Conservation (phyloP, 1,140 invertebrate species). For the Drosophila pandora region DNA sequence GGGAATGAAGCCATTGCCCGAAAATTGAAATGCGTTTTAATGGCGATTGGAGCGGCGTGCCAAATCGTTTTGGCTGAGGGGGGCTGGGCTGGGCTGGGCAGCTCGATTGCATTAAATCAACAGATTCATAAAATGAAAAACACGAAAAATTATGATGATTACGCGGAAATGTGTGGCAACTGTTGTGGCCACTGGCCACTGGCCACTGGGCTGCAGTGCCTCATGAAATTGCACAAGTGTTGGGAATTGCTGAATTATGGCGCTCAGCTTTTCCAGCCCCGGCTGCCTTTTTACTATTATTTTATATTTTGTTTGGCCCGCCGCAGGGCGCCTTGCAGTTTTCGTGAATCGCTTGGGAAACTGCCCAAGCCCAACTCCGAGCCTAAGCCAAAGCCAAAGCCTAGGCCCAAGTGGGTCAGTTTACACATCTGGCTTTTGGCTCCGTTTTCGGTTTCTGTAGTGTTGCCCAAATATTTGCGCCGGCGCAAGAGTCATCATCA, state of each 20-base stretch:
- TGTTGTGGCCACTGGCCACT: slow-evolving; percentile 22
- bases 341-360: slow-evolving; percentile 56
- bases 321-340: slow-evolving; percentile 66
- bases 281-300: slow-evolving; percentile 6
- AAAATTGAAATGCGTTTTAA: slow-evolving; percentile 78
- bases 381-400: not conserved
- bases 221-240: slow-evolving; percentile 78
- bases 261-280: slow-evolving; percentile 25
- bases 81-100: slow-evolving; percentile 8
- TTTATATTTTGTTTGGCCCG: slow-evolving; percentile 1
- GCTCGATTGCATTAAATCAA: slow-evolving; percentile 57
- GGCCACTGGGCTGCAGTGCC: slow-evolving; percentile 66
- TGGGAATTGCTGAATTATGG: slow-evolving; percentile 73
- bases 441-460: slow-evolving; percentile 36
- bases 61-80: slow-evolving; percentile 52
- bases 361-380: slow-evolving; percentile 22
- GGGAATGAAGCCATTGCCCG: slow-evolving; percentile 57
- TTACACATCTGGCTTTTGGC: slow-evolving; percentile 65
- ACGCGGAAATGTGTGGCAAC: slow-evolving; percentile 78
- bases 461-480: slow-evolving; percentile 77
- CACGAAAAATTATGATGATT: slow-evolving; percentile 77
- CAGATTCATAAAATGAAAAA: slow-evolving; percentile 59
- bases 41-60: slow-evolving; percentile 57
- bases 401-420: slow-evolving; percentile 65
- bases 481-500: slow-evolving; percentile 74